Evolutionary conservation across 2,888 invertebrate genomes (phyloP), one percentile per base, ranked within the genome.

Genomic region (Acheta domesticus): DNA sequence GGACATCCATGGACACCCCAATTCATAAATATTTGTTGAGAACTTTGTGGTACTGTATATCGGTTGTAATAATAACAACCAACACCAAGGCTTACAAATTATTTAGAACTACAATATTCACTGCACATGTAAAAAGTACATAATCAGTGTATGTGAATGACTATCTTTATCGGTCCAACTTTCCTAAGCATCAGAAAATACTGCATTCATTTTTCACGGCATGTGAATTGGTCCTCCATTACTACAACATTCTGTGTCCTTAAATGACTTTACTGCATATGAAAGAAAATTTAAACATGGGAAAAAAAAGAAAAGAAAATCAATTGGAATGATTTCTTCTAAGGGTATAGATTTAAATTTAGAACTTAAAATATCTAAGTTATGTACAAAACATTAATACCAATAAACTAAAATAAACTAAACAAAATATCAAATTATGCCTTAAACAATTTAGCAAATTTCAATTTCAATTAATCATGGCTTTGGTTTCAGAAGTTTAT

Each of bases 71-170:
- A 62, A 19, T 62, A 62, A 62, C 62, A 62, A 62, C 62, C 62
- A 62, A n/a, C n/a, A 62, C 8, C 14, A 62, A 62, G 62, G 62
- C 62, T 62, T 62, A 19, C 14, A 62, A 62, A 62, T 62, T 62
- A 62, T 62, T 62, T 62, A 62, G 62, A 62, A 62, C 62, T 62
- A 62, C n/a, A 19, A 62, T 62, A 62, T 62, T 62, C n/a, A 62
- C 62, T 14, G 62, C 5, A 62, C 62, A 62, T 62, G 62, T 62
- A 62, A 62, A 62, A 62, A 62, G 62, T 62, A 19, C 14, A 62
- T 62, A 62, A 14, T 19, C n/a, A 62, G n/a, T 19, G 16, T 19
- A 62, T 62, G 62, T 62, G 62, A 62, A 62, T 62, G 62, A 62
- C 62, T 62, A 19, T 5, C 36, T 19, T 62, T 62, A 14, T 62